Percentiles rank a stretch among this genome's conserved stretches.
Evolutionary conservation across 2,888 invertebrate genomes (phyloP).

Genomic region (Xestia c-nigrum): DNA sequence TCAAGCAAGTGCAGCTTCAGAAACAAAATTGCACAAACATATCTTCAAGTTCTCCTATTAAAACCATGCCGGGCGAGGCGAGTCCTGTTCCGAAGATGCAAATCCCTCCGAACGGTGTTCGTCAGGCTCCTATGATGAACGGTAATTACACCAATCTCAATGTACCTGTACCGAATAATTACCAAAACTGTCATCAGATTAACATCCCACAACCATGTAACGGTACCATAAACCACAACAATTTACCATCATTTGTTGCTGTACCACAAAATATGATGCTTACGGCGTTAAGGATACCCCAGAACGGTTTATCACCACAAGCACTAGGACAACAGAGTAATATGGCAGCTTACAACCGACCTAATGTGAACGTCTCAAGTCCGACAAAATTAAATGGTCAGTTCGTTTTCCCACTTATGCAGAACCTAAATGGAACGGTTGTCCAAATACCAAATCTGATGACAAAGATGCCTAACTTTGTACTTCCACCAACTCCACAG

Average conservation of each 20-base stretch:
- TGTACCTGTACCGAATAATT: constrained; percentile 83
- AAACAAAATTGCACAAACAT: constrained; percentile 85
- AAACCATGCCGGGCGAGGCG: constrained; percentile 76
- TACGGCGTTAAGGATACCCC: constrained; percentile 90
- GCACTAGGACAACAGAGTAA: constrained; percentile 83
- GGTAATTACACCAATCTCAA: constrained; percentile 82
- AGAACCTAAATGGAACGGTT: constrained; percentile 90
- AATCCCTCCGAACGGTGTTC: constrained; percentile 84
- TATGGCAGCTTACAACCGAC: constrained; percentile 81
- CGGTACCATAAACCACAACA: constrained; percentile 83
- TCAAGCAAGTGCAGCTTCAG: constrained; percentile 86
- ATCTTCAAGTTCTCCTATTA: constrained; percentile 71
- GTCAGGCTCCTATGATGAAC: constrained; percentile 85
- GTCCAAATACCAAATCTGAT: constrained; percentile 92
- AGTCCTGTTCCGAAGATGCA: constrained; percentile 85
- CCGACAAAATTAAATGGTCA: constrained; percentile 88
- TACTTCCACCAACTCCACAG: constrained; percentile 85
- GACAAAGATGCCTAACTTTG: constrained; percentile 90
- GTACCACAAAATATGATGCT: constrained; percentile 90
- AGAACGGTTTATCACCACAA: constrained; percentile 84
- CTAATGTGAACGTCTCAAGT: constrained; percentile 86
- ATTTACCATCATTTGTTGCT: constrained; percentile 86
- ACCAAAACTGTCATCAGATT: constrained; percentile 86
- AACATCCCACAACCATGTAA: constrained; percentile 85
- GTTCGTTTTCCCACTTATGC: constrained; percentile 91